Base-by-base conservation (phyloP, 2,797 vertebrate genomes). In the Ibycter americanus region DNA sequence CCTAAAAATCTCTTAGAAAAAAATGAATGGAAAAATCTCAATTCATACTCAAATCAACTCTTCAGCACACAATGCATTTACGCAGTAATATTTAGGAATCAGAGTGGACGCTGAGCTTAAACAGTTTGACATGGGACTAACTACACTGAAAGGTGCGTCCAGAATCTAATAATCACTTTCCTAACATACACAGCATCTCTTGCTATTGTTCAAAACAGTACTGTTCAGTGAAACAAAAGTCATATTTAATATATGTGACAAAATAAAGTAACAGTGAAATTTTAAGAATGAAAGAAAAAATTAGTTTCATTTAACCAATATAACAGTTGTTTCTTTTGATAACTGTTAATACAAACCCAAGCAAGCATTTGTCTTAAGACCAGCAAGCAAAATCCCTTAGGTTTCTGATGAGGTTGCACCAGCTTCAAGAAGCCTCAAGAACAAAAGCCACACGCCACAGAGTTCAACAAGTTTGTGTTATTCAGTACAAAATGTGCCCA, bases 401-500 rank as follows among this genome's bases (percentile, higher is more conserved):
- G 70, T 79, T 90, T 93, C 72, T 94, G 55, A 42, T 77, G 80
- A 95, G 58, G 73, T 81, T 90, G 68, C 63, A 83, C 34, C 36
- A 71, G 52, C 67, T 54, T 92, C 58, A 96, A 85, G 87, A 89
- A 94, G 31, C 36, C 84, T 62, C 61, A 84, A 52, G 58, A 96
- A 96, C 70, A 95, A 96, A 97, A 88, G 76, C 73, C 79, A 66
- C 62, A 72, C 31, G 83, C 36, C 84, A 59, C 32, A 34, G 66
- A 89, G 71, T 92, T 93, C 83, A 95, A 87, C 59, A 80, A 84
- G 31, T 55, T 68, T 77, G 42, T 3, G 4, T 89, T 95, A 90
- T 56, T 94, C 71, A 76, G 78, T 66, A 84, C 9, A 1, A 89
- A 92, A 93, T 46, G 74, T 65, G 84, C 54, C 77, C 73, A 81